Evolutionary conservation across 2,113 vertebrate genomes (phyloP).

Genomic region (Jacana jacana): DNA sequence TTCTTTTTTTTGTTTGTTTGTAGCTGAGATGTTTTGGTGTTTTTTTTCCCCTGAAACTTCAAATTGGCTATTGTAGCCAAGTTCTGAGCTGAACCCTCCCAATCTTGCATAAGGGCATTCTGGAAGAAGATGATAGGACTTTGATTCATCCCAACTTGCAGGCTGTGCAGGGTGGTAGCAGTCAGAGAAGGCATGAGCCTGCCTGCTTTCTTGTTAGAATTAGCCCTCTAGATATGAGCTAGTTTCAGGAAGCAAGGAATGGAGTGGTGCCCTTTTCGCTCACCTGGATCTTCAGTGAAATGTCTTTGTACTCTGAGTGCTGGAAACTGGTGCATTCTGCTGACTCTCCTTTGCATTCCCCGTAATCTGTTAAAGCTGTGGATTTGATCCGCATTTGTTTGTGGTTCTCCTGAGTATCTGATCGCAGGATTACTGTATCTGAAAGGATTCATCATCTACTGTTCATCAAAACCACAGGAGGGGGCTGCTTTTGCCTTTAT

Average conservation of each 20-base stretch:
- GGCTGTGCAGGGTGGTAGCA: slow-evolving; percentile 17
- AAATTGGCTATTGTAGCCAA: not conserved
- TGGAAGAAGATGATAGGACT: slow-evolving; percentile 45
- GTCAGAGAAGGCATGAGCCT: slow-evolving; percentile 36
- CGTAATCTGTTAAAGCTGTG: not conserved
- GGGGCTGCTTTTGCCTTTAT: slow-evolving; percentile 29
- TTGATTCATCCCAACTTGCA: slow-evolving; percentile 9
- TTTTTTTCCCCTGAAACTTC: slow-evolving; percentile 1
- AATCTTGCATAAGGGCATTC: slow-evolving; percentile 9
- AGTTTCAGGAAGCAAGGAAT: slow-evolving; percentile 36
- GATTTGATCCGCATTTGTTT: slow-evolving; percentile 7
- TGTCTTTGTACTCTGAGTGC: not conserved
- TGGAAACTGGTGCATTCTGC: not conserved
- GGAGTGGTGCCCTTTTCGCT: slow-evolving; percentile 1
- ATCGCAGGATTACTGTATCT: slow-evolving; percentile 35
- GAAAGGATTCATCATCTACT: slow-evolving; percentile 42
- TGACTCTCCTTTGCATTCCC: not conserved
- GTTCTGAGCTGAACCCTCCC: slow-evolving; percentile 2
- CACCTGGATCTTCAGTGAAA: slow-evolving; percentile 25
- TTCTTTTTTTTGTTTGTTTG: not conserved
- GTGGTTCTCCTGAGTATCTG: not conserved
- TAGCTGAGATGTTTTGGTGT: not conserved
- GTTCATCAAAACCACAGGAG: slow-evolving; percentile 28
- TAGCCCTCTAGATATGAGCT: slow-evolving; percentile 45
- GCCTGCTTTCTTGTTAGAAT: slow-evolving; percentile 38